Evolutionary conservation across 37 sponge, comb jelly and placozoan species (phyloP).

Genomic region (Axinella damicornis): DNA sequence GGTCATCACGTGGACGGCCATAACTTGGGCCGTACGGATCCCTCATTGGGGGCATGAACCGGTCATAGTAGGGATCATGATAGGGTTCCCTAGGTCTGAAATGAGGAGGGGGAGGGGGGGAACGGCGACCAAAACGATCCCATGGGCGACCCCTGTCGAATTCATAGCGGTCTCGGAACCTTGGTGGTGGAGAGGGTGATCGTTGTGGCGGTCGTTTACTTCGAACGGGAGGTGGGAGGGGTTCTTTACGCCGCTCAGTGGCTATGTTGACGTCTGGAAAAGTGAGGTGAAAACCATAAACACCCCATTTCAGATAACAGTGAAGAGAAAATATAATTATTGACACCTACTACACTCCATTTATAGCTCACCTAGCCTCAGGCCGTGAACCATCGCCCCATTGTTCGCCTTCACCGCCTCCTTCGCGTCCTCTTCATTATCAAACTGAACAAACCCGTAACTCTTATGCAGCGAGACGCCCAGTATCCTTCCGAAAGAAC

Average conservation of each 20-base stretch:
- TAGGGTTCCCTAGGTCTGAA: constrained; percentile 22
- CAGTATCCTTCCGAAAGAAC: constrained; percentile 49
- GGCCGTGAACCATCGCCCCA: constrained; percentile 41
- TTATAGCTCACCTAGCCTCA: constrained; percentile 42
- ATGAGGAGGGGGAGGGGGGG: constrained; percentile 26
- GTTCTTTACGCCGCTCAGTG: constrained; percentile 58
- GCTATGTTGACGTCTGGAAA: constrained; percentile 62
- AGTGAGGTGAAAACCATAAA: neutral
- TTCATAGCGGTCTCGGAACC: neutral
- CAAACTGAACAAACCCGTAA: constrained; percentile 81
- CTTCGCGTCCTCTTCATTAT: constrained; percentile 56
- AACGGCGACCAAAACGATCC: neutral
- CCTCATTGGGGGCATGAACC: neutral
- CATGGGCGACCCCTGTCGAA: neutral
- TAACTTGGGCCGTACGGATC: constrained; percentile 26
- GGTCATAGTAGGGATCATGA: constrained; percentile 3
- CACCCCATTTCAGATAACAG: neutral
- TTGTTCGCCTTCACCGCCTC: constrained; percentile 48
- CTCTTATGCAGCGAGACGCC: constrained; percentile 72
- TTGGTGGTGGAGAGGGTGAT: neutral
- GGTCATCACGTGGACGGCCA: constrained; percentile 45
- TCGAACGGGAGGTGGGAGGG: neutral
- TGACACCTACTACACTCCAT: too few species aligned
- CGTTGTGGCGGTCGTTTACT: neutral
- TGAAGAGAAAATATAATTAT: too few species aligned